Base-by-base conservation (phyloP, 2,113 vertebrate genomes). In the Chlamydotis undulata region DNA sequence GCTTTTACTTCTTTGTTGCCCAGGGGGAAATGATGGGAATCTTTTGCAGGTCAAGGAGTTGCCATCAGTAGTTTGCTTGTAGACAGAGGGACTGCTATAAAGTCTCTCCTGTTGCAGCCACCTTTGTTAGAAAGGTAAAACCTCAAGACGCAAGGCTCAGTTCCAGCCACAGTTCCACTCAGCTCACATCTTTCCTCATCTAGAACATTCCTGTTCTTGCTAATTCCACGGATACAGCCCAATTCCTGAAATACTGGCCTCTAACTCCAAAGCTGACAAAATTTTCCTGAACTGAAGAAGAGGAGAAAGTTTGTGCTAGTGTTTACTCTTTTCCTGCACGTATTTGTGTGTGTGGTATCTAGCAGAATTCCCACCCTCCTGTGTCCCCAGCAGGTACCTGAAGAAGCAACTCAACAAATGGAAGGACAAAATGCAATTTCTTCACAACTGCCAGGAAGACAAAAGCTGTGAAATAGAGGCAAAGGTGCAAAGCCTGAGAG, bases 381-480 rank as follows among this genome's bases (percentile, higher is more conserved):
- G 24, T 94, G 24, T 92, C 37, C 53, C 88, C 92, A 92, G 17
- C 93, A 99, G 99, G 95, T 78, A 98, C 73, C 87, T 99, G 92
- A 98, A 98, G 91, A 98, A 98, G 64, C 95, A 98, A 68, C 93
- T 99, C 86, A 96, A 96, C 6, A 81, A 43, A 53, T 96, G 97
- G 98, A 98, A 96, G 84, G 89, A 97, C 31, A 94, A 98, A n/a
- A 91, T 98, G 50, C 98, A 98, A 94, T 97, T 98, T 39, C 97
- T 98, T 67, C 97, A 97, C 7, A 76, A 95, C 52, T 80, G 84
- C 73, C 98, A 99, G 83, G 97, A 98, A 95, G 97, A 98, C 84
- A 98, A 96, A 94, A 98, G 90, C 56, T 91, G 91, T 14, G 92
- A 97, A 92, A 97, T 99, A 95, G 98, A 99, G 94, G 96, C 96